phyloP scores from a whole-genome alignment of 2,888 invertebrate species.

The Caenorhabditis panamensis region DNA sequence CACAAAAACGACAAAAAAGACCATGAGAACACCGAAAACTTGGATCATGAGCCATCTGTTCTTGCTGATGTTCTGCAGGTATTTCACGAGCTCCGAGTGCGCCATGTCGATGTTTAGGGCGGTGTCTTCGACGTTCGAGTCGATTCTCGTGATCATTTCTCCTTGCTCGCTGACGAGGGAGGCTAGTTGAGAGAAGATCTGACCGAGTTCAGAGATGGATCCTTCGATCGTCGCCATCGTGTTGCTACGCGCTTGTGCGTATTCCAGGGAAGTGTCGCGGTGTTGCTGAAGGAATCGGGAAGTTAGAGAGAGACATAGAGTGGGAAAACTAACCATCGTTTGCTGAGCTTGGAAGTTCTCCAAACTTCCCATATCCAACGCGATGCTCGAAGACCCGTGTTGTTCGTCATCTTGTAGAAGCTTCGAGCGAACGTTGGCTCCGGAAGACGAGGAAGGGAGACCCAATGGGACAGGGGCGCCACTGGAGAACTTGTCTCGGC shows the following conservation, averaged over 20 bases:
- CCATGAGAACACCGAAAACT: conserved; percentile 96
- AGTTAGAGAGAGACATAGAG: background rate
- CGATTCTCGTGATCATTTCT: conserved; percentile 91
- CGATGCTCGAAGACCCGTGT: conserved; percentile 86
- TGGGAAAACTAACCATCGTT: conserved; percentile 35
- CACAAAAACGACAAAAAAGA: conserved; percentile 99
- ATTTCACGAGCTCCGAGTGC: conserved; percentile 95
- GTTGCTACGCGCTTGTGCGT: conserved; percentile 89
- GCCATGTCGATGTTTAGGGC: conserved; percentile 97
- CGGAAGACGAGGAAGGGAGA: conserved; percentile 82
- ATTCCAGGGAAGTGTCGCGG: conserved; percentile 53
- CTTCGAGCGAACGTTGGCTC: conserved; percentile 83
- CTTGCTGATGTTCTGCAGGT: conserved; percentile 94
- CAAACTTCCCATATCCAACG: conserved; percentile 89
- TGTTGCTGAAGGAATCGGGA: conserved; percentile 26
- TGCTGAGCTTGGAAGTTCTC: conserved; percentile 71
- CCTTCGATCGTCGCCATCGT: conserved; percentile 99
- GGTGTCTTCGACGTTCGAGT: conserved; percentile 95
- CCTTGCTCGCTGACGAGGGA: conserved; percentile 97
- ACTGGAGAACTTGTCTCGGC: conserved; percentile 90
- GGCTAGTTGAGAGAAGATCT: conserved; percentile 88
- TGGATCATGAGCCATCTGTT: conserved; percentile 99
- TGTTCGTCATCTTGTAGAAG: conserved; percentile 83
- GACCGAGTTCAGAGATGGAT: conserved; percentile 98
- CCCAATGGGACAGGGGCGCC: conserved; percentile 76